These are phyloP conservation scores for Halcyon leucocephala DNA, from an alignment of 2,797 vertebrate genomes.

Conservation along the genomic window DNA sequence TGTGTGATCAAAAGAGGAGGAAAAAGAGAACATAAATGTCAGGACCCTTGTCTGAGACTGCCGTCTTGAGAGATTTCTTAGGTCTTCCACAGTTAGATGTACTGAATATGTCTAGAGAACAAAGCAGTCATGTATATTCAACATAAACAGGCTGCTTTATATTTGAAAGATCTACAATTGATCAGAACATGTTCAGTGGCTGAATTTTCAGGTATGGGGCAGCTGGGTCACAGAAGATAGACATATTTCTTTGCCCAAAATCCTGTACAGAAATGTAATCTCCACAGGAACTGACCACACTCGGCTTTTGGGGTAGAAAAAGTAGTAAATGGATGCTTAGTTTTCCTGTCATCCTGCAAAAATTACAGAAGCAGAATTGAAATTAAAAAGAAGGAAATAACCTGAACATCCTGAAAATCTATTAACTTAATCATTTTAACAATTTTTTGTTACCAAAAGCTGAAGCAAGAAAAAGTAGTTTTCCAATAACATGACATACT, in stretches of 20 bases:
- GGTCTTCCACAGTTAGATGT: not conserved
- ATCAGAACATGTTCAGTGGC: not conserved
- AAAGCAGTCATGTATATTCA: not conserved
- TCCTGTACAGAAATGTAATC: not conserved
- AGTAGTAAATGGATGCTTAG: not conserved
- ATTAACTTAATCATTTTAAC: not conserved
- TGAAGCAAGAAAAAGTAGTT: not conserved
- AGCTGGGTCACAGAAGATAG: not conserved
- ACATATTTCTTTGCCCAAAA: not conserved
- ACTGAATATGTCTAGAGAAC: not conserved
- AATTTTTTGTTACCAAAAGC: not conserved
- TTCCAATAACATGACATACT: not conserved
- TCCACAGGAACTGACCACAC: not conserved
- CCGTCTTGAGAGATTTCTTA: not conserved
- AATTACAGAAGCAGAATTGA: not conserved
- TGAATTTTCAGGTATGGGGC: not conserved
- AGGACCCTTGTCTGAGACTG: not conserved
- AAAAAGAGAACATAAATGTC: not conserved
- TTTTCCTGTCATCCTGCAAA: not conserved
- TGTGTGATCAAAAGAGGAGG: not conserved
- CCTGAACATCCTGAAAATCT: not conserved
- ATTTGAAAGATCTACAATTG: not conserved
- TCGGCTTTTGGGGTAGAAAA: not conserved
- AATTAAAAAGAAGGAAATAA: not conserved
- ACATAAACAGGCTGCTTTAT: not conserved